Evolutionary conservation across 1,140 invertebrate species (phyloP), one percentile per base, ranked within the genome.

Genomic region (Bilobella aurantiaca): DNA sequence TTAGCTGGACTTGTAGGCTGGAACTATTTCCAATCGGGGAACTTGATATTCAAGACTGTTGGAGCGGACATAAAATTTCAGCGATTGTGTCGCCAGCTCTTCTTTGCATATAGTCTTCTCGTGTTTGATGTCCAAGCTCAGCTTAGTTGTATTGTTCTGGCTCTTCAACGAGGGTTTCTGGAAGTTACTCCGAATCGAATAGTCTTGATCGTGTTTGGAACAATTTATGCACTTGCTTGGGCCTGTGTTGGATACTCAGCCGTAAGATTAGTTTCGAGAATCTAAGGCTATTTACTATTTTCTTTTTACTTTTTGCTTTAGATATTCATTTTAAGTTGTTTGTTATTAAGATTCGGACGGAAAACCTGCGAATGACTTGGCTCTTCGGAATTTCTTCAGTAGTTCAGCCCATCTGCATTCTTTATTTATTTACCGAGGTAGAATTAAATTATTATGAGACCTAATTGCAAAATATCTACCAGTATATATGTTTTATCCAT

Each of bases 1-100:
- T 12, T 72, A 1, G 66, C 60, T 23, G 0, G 46, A 3, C 27
- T 46, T 27, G 58, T 72, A 3, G 62, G 57, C 2, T 64, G 66
- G 64, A 18, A 53, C 16, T 72, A 72, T 30, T 70, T 63, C 64
- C 31, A 18, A 2, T 60, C 61, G 31, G 71, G 68, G 28, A 68
- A 68, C 53, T 56, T 72, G 12, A 49, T 72, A 56, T 72, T 72
- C 49, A 69, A 67, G 37, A 72, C 68, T 30, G 71, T 72, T 14
- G 71, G 71, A n/a, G 68, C 60, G 18, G 71, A 72, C 46, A 63
- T 58, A 30, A 68, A 58, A 53, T 32, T 69, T 21, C 71, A 72
- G 42, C 42, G 53, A 30, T 68, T 69, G 63, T 72, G 68, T 34
- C 32, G 68, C 59, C 56, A 46, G 16, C 27, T 68, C 5, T 68